phyloP scores from a whole-genome alignment of 2,888 invertebrate genomes.

The Hetaerina titia region DNA sequence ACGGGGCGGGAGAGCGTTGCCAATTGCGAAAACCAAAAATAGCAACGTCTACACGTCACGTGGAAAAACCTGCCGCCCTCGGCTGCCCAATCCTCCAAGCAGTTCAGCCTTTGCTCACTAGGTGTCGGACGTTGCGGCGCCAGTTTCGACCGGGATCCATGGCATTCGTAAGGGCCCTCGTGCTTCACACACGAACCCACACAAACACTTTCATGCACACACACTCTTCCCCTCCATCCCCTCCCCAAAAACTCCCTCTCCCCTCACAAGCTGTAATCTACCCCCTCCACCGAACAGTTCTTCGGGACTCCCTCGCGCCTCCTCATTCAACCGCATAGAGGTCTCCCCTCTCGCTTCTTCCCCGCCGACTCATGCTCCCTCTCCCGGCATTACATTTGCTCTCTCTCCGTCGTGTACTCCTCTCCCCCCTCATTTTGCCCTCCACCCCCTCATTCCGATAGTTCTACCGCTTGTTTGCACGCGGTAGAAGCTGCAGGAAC shows the following conservation, averaged over 20 bases:
- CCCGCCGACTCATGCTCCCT: background rate
- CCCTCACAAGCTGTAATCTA: background rate
- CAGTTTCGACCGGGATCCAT: conserved; percentile 57
- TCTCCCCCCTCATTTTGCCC: background rate
- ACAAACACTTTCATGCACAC: background rate
- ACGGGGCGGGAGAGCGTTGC: background rate
- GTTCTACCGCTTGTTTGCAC: conserved; percentile 54
- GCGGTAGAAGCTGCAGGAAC: conserved; percentile 36
- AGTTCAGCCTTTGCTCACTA: conserved; percentile 83
- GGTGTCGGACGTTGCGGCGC: conserved; percentile 67
- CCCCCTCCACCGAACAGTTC: background rate
- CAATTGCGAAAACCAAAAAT: conserved; percentile 24
- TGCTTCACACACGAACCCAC: background rate
- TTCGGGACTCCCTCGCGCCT: conserved; percentile 54
- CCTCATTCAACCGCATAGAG: conserved; percentile 65
- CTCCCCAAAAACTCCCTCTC: background rate
- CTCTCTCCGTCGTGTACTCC: background rate
- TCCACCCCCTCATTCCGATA: background rate
- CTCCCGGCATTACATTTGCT: background rate
- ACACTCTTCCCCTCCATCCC: background rate
- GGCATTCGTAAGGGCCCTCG: conserved; percentile 45
- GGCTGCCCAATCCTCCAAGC: conserved; percentile 82
- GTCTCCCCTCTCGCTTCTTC: conserved; percentile 57
- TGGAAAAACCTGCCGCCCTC: conserved; percentile 7
- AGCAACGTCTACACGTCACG: background rate